phyloP scores from a whole-genome alignment of 2,797 vertebrate species.

The Lacerta viridis region DNA sequence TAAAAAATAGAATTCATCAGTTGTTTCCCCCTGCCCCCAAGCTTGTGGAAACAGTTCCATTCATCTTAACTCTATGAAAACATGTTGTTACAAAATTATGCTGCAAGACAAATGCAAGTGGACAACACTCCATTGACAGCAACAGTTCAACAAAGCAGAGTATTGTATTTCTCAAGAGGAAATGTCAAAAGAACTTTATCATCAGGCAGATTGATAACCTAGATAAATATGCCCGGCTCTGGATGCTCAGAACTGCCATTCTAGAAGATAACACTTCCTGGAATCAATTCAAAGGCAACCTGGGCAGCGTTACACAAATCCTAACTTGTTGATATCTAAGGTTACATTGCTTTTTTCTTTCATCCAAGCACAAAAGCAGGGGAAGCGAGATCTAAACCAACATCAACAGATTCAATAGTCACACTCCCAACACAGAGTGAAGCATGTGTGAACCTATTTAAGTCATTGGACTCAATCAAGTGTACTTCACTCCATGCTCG shows the following conservation, averaged over 20 bases:
- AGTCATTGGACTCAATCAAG: background rate
- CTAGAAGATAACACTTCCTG: constrained; percentile 74
- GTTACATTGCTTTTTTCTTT: constrained; percentile 38
- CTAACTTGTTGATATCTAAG: constrained; percentile 27
- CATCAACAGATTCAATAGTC: background rate
- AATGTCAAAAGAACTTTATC: constrained; percentile 79
- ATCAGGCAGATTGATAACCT: constrained; percentile 71
- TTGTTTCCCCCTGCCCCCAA: constrained; percentile 45
- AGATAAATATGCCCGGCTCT: constrained; percentile 73
- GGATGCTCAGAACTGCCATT: constrained; percentile 71
- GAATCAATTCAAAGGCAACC: constrained; percentile 68
- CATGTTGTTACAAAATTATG: constrained; percentile 64
- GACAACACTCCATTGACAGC: constrained; percentile 68
- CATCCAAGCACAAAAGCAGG: constrained; percentile 34
- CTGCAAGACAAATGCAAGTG: constrained; percentile 52
- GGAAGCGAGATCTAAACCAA: constrained; percentile 34
- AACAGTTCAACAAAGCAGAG: constrained; percentile 69
- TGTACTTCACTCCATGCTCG: background rate
- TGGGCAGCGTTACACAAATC: constrained; percentile 45
- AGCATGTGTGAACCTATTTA: background rate
- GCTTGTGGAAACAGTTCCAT: constrained; percentile 53
- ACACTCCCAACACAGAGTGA: background rate
- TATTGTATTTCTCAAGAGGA: constrained; percentile 76
- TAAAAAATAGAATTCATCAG: constrained; percentile 39
- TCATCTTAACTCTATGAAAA: constrained; percentile 65